Base-by-base conservation (phyloP, 1,140 invertebrate species). In the Drosophila neocordata region DNA sequence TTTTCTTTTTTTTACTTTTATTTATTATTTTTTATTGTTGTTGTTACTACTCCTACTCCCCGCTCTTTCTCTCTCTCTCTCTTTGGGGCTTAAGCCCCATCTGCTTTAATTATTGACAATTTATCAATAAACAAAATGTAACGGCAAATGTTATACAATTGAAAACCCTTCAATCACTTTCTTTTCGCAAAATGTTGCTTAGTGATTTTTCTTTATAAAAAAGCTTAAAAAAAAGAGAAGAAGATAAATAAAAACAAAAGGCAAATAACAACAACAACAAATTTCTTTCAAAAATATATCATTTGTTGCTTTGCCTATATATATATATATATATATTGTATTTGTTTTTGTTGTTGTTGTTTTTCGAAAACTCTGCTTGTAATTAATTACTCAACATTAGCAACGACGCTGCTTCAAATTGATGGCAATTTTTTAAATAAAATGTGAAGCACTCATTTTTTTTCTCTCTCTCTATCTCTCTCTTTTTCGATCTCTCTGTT, bases 71-170 rank as follows among this genome's bases (percentile, higher is more conserved):
- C 41, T 48, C 41, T 11, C 1, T 44, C 41, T 9, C 11, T 20
- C 41, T 18, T 15, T 48, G 15, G 3, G 7, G 8, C 41, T 48
- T 48, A 48, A 51, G 69, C 70, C 20, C 51, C 44, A 65, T 55
- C 53, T 58, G 55, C 57, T 65, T 76, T 76, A 76, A 76, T 76
- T 76, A 76, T 76, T 76, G 73, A 76, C 73, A 76, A 76, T 76
- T 76, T 76, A 76, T 76, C 73, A 76, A 76, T 59, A 59, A 59
- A 38, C 57, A 59, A 59, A 59, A 59, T 76, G 58, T 75, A 75
- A 75, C 73, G 73, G 73, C 59, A 67, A 76, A 74, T 64, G 73
- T 76, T 76, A 76, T 76, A 76, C 73, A 76, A 76, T 76, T 76
- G 73, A 76, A 76, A 76, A 58, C 65, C 59, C 65, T 76, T 75